These are phyloP conservation scores for Emmelina monodactyla DNA, from an alignment of 2,888 invertebrate species.

Conservation along the genomic window DNA sequence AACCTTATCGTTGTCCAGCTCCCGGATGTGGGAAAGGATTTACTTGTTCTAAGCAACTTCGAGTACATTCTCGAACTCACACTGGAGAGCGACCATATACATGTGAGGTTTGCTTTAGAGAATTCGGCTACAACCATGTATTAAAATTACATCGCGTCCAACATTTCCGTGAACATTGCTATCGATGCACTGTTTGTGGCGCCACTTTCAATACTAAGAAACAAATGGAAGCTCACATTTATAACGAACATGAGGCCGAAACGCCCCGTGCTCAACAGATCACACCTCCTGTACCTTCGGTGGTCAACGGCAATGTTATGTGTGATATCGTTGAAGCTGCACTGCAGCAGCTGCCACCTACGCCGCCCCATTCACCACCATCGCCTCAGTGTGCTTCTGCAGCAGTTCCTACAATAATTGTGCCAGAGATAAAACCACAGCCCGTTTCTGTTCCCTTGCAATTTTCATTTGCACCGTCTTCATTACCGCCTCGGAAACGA, in stretches of 20 bases:
- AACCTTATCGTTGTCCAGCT: slow-evolving; percentile 81
- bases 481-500: slow-evolving; percentile 80
- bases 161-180: slow-evolving; percentile 90
- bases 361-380: slow-evolving; percentile 66
- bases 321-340: slow-evolving; percentile 53
- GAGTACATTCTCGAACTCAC: slow-evolving; percentile 90
- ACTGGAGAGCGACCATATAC: slow-evolving; percentile 92
- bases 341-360: slow-evolving; percentile 60
- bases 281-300: slow-evolving; percentile 31
- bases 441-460: slow-evolving; percentile 51
- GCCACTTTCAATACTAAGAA: slow-evolving; percentile 91
- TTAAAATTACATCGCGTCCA: slow-evolving; percentile 88
- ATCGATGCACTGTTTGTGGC: slow-evolving; percentile 91
- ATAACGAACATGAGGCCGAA: slow-evolving; percentile 64
- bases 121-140: slow-evolving; percentile 92
- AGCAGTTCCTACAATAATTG: slow-evolving; percentile 30
- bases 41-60: slow-evolving; percentile 90
- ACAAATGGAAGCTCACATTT: slow-evolving; percentile 87
- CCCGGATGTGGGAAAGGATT: slow-evolving; percentile 90
- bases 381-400: slow-evolving; percentile 47
- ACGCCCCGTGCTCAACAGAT: slow-evolving; percentile 40
- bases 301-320: slow-evolving; percentile 41
- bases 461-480: slow-evolving; percentile 45
- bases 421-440: slow-evolving; percentile 45
- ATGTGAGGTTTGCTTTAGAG: slow-evolving; percentile 89